Conservation (phyloP, 2,888 invertebrate species). For the Eueremaeus valkanovi region DNA sequence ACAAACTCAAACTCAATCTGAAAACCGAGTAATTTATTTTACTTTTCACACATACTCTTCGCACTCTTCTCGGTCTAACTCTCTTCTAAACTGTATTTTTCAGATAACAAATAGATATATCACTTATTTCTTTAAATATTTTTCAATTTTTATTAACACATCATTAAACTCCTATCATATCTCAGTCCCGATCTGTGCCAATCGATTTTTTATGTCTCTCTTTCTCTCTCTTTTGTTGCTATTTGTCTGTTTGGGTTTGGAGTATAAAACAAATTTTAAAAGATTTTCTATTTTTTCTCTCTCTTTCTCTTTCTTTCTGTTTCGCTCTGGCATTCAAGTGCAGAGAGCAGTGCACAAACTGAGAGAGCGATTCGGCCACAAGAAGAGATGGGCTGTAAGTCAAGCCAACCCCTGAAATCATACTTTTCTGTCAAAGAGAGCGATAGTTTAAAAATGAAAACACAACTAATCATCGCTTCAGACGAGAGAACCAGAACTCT, state of each 20-base stretch:
- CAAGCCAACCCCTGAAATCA: slow-evolving; percentile 35
- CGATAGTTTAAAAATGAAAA: slow-evolving; percentile 27
- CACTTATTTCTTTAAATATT: slow-evolving; percentile 32
- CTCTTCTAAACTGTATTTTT: slow-evolving; percentile 27
- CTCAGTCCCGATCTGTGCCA: neutral
- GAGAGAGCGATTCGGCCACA: neutral
- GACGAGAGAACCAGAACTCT: neutral
- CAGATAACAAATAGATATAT: slow-evolving; percentile 17
- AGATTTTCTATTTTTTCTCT: neutral
- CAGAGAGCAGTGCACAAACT: neutral
- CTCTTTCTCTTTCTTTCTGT: neutral
- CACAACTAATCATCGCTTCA: slow-evolving; percentile 24
- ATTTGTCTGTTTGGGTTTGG: too few relatives aligned
- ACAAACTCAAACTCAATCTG: slow-evolving; percentile 29
- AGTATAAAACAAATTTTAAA: too few relatives aligned
- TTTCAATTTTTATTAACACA: slow-evolving; percentile 37
- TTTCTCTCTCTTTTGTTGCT: too few relatives aligned
- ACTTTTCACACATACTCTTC: neutral
- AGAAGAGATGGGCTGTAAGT: slow-evolving; percentile 14
- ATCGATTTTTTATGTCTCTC: neutral
- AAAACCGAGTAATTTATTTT: slow-evolving; percentile 19
- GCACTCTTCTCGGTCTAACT: slow-evolving; percentile 4
- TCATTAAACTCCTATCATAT: slow-evolving; percentile 32
- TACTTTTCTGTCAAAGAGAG: slow-evolving; percentile 33
- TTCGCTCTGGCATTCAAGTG: neutral